Evolutionary conservation across 2,113 vertebrate species (phyloP).

Genomic region (human): DNA sequence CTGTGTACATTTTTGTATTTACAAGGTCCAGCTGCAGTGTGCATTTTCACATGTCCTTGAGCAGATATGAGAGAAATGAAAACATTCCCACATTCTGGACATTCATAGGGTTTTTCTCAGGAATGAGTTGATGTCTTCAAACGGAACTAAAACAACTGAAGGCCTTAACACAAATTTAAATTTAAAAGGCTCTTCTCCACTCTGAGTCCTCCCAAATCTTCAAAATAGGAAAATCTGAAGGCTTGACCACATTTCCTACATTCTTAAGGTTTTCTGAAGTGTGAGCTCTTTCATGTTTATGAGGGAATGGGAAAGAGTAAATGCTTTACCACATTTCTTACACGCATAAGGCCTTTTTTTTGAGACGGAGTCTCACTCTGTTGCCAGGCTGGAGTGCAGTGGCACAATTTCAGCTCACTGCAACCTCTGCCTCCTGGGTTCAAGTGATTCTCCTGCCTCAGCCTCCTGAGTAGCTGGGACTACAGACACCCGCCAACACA

Average conservation of each 20-base stretch:
- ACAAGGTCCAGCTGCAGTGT: background rate
- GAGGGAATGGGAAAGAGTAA: no score
- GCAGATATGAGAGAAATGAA: constrained; percentile 71
- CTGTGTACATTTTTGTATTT: no score
- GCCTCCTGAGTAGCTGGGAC: no score
- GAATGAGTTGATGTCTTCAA: constrained; percentile 77
- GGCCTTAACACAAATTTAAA: constrained; percentile 2
- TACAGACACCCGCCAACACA: no score
- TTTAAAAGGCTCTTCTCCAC: background rate
- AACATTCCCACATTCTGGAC: constrained; percentile 65
- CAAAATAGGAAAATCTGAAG: background rate
- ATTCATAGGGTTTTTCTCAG: constrained; percentile 79
- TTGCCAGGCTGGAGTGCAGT: no score
- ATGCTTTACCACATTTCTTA: no score
- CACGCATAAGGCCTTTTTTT: no score
- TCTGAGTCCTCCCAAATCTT: no score
- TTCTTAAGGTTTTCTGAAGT: background rate
- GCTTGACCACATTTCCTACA: background rate
- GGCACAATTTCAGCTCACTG: no score
- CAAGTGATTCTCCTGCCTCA: no score
- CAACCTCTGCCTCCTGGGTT: no score
- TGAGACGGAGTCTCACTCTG: no score
- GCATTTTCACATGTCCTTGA: constrained; percentile 43
- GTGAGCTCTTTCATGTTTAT: background rate
- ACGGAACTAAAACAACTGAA: background rate